Base-by-base conservation (phyloP, 2,113 vertebrate species). In the Melierax canorus region DNA sequence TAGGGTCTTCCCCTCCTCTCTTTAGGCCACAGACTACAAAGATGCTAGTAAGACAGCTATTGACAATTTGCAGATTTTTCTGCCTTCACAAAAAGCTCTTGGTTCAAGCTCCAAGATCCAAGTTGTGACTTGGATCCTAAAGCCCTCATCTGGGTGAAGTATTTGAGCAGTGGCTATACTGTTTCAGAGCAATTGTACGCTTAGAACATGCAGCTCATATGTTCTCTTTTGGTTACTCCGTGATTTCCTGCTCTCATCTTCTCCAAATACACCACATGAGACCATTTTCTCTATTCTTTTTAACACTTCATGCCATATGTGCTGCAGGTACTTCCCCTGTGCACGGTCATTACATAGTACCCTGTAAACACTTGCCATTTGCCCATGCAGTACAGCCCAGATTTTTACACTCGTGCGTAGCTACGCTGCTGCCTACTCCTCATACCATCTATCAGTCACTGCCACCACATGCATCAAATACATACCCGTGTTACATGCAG, bases 241-340 rank as follows among this genome's bases (percentile, higher is more conserved):
- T 22, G 6, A 26, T 62, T 85, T 90, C 51, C 39, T 51, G 9
- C 41, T 15, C 43, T 63, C 9, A 2, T 68, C 29, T 21, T 64
- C 71, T 63, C 88, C 2, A 2, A 64, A 41, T 41, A 58, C 36
- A 45, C 27, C 15, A 4, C 23, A 6, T 8, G 27, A 46, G 18
- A 36, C 12, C 13, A 18, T 56, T 89, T 51, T 68, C 39, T 63
- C 41, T 72, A 1, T 56, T 72, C 15, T 32, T 69, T 90, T 19
- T 50, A 27, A 8, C 10, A 4, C 69, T n/a, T 66, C 2, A 7
- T 23, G 43, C 64, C 15, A 3, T 6, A 7, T 0, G 0, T 34
- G 10, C 63, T 72, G 21, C 16, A 12, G 30, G 32, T 43, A 7
- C 51, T 60, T 86, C 19, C 32, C 24, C 38, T 29, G 27, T 36